Evolutionary conservation across 2,113 vertebrate genomes (phyloP).

Genomic region (Phylloscopus trochiloides): DNA sequence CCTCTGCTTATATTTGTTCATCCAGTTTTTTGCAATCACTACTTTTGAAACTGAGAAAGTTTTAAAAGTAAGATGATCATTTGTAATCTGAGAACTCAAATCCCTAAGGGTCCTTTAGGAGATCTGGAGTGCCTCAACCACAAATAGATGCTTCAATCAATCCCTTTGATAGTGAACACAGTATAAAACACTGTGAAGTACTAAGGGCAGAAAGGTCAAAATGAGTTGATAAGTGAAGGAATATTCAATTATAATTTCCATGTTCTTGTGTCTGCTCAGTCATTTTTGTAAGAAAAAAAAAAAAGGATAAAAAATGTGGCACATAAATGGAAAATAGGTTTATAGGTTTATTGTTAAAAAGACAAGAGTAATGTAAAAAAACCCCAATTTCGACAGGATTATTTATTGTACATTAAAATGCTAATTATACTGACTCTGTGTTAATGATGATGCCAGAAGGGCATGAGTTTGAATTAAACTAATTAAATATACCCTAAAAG

Average conservation of each 20-base stretch:
- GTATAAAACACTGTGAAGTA: neutral
- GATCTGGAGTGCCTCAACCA: neutral
- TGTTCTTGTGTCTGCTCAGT: neutral
- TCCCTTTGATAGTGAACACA: neutral
- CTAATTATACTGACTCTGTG: conserved; percentile 2
- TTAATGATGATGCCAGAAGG: conserved; percentile 42
- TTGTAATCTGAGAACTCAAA: neutral
- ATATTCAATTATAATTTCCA: neutral
- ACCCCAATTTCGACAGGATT: neutral
- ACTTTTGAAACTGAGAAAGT: neutral
- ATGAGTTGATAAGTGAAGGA: neutral
- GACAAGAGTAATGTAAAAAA: neutral
- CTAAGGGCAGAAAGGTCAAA: neutral
- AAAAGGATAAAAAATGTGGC: fast-evolving
- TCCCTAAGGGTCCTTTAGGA: neutral
- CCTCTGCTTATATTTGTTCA: neutral
- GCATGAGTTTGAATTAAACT: conserved; percentile 18
- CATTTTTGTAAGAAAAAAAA: neutral
- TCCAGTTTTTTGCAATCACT: neutral
- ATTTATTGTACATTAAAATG: conserved; percentile 45
- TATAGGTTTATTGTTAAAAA: neutral
- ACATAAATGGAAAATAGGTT: neutral
- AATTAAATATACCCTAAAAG: conserved; percentile 57
- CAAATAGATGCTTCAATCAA: neutral
- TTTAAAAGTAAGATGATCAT: neutral